These are phyloP conservation scores for Phyto melanocephala DNA, from an alignment of 2,888 invertebrate genomes.

Conservation along the genomic window DNA sequence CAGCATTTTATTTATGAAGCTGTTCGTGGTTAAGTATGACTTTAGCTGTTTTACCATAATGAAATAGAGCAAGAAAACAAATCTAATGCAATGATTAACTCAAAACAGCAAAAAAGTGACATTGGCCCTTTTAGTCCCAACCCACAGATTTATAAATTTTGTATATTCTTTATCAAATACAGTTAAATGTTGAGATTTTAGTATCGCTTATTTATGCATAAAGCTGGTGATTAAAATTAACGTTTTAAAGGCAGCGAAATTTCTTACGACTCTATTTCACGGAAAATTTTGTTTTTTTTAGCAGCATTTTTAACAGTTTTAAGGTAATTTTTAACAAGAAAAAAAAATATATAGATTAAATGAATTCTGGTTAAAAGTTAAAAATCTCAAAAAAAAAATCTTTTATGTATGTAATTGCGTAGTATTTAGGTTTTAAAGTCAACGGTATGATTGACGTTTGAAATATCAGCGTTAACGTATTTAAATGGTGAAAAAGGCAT, in stretches of 20 bases:
- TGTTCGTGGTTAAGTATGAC: too few relatives aligned
- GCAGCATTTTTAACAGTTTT: too few relatives aligned
- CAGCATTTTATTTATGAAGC: too few relatives aligned
- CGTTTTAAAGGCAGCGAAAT: neutral
- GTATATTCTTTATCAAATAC: too few relatives aligned
- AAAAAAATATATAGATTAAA: neutral
- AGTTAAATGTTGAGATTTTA: conserved; percentile 25
- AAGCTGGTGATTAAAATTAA: conserved; percentile 22
- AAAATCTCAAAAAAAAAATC: neutral
- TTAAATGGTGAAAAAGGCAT: conserved; percentile 1
- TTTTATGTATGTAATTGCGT: neutral
- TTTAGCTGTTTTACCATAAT: too few relatives aligned
- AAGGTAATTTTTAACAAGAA: too few relatives aligned
- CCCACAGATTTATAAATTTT: too few relatives aligned
- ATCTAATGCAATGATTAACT: too few relatives aligned
- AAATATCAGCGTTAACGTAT: conserved; percentile 23
- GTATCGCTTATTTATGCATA: conserved; percentile 23
- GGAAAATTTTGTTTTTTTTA: too few relatives aligned
- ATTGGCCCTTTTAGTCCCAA: too few relatives aligned
- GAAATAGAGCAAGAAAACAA: too few relatives aligned
- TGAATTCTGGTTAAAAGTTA: neutral
- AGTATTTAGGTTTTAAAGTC: neutral
- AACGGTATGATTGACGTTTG: neutral
- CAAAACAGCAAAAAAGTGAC: too few relatives aligned
- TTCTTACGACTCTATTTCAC: neutral